phyloP scores from a whole-genome alignment of 2,113 vertebrate genomes.

The Pteropus alecto region DNA sequence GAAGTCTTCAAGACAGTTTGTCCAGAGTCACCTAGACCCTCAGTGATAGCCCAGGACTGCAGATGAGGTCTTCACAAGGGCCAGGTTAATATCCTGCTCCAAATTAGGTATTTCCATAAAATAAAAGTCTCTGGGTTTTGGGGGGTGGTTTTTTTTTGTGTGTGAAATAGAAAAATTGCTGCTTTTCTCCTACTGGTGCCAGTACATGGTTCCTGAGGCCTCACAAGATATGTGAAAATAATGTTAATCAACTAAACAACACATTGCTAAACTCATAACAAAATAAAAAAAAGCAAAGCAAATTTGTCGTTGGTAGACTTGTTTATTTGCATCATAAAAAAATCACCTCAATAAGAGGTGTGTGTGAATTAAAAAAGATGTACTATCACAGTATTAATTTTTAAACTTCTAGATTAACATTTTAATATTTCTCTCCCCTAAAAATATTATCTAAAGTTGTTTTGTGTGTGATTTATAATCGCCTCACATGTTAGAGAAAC shows the following conservation, averaged over 20 bases:
- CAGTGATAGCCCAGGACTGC: background rate
- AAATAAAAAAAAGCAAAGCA: background rate
- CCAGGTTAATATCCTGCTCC: background rate
- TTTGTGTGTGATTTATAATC: background rate
- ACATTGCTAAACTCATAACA: background rate
- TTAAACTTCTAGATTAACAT: background rate
- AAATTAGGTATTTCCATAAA: background rate
- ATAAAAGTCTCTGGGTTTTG: background rate
- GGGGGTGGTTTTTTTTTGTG: background rate
- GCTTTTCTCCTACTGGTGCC: background rate
- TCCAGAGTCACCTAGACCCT: background rate
- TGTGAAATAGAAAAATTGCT: background rate
- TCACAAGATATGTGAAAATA: background rate
- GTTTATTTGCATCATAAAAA: background rate
- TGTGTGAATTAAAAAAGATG: background rate
- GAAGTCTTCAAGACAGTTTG: background rate
- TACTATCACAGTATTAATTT: background rate
- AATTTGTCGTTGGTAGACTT: background rate
- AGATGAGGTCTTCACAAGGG: background rate
- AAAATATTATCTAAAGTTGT: background rate
- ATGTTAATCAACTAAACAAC: background rate
- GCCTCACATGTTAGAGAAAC: background rate
- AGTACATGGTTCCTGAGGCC: background rate
- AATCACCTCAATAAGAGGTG: background rate
- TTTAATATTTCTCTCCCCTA: background rate